A percentile compares a stretch with the other conserved stretches of the same genome.
Conservation (phyloP, 2,797 vertebrate species). For the Lepus oiostolus region DNA sequence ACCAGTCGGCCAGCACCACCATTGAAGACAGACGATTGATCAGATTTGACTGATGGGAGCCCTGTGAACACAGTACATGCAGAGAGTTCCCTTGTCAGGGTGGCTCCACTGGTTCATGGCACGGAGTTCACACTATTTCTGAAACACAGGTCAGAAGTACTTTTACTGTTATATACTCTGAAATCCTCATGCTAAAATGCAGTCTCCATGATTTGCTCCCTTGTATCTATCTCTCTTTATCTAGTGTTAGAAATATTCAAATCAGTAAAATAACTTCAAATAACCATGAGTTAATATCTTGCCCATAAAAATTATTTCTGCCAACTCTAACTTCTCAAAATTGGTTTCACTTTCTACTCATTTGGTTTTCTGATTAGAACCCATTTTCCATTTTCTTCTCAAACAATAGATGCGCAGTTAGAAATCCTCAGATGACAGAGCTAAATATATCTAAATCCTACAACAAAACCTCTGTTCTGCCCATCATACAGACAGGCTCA, state of each 20-base stretch:
- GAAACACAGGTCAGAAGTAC: background rate
- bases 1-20: constrained; percentile 6
- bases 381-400: background rate
- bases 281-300: background rate
- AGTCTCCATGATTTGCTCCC: background rate
- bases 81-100: constrained; percentile 27
- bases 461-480: background rate
- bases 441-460: constrained; percentile 8
- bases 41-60: constrained; percentile 46
- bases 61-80: background rate
- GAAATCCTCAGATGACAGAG: background rate
- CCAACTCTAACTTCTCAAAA: constrained; percentile 18
- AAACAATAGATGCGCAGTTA: background rate
- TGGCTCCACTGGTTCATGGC: background rate
- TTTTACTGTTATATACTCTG: background rate
- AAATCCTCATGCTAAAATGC: background rate
- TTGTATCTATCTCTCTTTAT: background rate
- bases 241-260: background rate
- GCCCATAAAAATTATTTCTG: background rate
- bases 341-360: background rate
- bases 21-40: constrained; percentile 38
- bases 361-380: constrained; percentile 29
- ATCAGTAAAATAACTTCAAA: background rate
- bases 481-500: background rate
- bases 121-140: constrained; percentile 8